phyloP scores from a whole-genome alignment of 2,113 vertebrate genomes.

The Hypocryptadius cinnamomeus region DNA sequence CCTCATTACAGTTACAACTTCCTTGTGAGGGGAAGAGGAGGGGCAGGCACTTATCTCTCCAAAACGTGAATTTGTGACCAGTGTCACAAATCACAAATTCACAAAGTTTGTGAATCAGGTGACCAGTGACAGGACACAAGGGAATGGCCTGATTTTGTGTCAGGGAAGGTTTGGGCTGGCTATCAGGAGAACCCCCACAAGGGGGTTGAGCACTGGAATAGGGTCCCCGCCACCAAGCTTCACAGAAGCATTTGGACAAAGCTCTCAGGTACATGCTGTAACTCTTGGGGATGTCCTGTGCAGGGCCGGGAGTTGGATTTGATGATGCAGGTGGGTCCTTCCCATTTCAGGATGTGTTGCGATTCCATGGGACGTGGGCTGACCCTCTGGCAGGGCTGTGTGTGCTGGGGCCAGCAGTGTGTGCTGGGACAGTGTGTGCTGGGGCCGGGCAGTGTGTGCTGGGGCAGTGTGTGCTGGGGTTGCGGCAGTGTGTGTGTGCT shows the following conservation, averaged over 20 bases:
- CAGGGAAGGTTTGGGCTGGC: background rate
- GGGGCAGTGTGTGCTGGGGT: background rate
- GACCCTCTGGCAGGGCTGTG: no score
- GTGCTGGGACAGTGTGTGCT: background rate
- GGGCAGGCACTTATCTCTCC: background rate
- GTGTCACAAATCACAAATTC: background rate
- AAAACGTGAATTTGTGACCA: background rate
- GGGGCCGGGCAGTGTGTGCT: no score
- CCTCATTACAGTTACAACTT: rapidly evolving
- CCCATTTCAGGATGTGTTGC: background rate
- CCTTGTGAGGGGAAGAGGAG: no score
- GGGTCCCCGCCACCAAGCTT: background rate
- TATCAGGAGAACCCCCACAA: no score
- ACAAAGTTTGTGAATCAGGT: background rate
- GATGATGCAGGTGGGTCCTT: background rate
- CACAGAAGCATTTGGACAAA: background rate
- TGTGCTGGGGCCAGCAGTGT: background rate
- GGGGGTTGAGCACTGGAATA: background rate
- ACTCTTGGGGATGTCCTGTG: no score
- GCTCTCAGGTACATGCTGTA: background rate
- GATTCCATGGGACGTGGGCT: rapidly evolving
- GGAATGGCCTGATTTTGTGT: no score
- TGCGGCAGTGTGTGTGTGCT: no score
- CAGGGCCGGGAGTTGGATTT: background rate
- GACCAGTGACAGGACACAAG: rapidly evolving